Base-by-base conservation (phyloP, 2,888 invertebrate species). In the Acronicta leporina region DNA sequence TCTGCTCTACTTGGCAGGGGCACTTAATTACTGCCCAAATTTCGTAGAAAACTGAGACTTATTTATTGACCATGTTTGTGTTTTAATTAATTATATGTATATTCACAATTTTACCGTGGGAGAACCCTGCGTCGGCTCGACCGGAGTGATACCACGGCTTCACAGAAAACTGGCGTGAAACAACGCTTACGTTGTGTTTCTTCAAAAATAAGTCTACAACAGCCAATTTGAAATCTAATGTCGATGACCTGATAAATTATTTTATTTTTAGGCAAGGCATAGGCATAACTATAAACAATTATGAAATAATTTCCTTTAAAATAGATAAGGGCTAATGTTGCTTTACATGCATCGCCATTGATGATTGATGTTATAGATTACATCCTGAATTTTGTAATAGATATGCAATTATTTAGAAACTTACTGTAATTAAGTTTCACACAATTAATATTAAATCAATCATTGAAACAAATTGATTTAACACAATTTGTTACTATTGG, bases 351-450 rank as follows among this genome's bases (percentile, higher is more conserved):
- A 59, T 38, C 14, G 30, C 16, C 20, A 5, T 14, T 69, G 25
- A 56, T 33, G 10, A 30, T 64, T 48, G 9, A 38, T 67, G 14
- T 42, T 56, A 56, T 45, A 73, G 46, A 56, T 73, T 38, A 15
- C 15, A 60, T 53, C 11, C 46, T 38, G 38, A 27, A 35, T 40
- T 33, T 14, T 52, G 40, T 38, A 59, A 59, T 40, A 33, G 44
- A 33, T 55, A 33, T 6, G n/a, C 10, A 72, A 73, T 68, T 46
- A 49, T 44, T 43, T 61, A 49, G 71, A 71, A 74, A 71, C 56
- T 47, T n/a, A 33, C 33, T 5, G 44, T 50, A 60, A 52, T 56
- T 50, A 35, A 53, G 68, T 61, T 73, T 63, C 43, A 35, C 53
- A 33, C 44, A 16, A 20, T 68, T 38, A 50, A 15, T 62, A 49